Base-by-base conservation (phyloP, 2,797 vertebrate species). In the Acomys russatus region DNA sequence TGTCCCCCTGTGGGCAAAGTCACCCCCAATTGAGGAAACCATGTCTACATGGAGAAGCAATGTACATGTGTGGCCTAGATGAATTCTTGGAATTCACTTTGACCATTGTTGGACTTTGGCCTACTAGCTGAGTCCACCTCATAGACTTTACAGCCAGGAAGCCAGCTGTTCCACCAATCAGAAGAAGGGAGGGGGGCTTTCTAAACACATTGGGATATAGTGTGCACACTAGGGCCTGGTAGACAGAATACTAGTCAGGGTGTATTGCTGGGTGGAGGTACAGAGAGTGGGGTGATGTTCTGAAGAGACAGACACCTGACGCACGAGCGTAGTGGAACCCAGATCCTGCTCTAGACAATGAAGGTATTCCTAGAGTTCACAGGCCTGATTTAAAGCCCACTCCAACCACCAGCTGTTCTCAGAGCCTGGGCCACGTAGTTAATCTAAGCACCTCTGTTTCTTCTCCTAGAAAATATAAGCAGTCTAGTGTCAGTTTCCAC, bases 41-140 rank as follows among this genome's bases (percentile, higher is more conserved):
- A 61, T 61, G 4, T 90, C 28, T 88, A 9, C 22, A 12, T 38
- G 28, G 28, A 90, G 54, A 84, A 44, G 30, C 1, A 1, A 3
- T 91, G 15, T 93, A 33, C 49, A 30, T n/a, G 20, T 9, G 14
- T 76, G 44, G 10, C 77, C 61, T 61, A 33, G 35, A 90, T 90
- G 86, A 88, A 88, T 94, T 64, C 70, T 84, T 79, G 15, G 86
- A 71, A 84, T 64, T 11, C 35, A 61, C 71, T 88, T 88, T 84
- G 76, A 87, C 68, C 20, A 2, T 79, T 66, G 15, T 71, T 90
- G 44, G 54, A 78, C 20, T 76, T 79, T 76, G 64, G 51, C 20
- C 85, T 51, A 49, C 44, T 94, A 44, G 38, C 51, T 64, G 30
- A 76, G 94, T 70, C n/a, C n/a, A 63, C 28, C 38, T 92, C 63